phyloP scores from a whole-genome alignment of 1,140 invertebrate species.

The Steinernema feltiae region DNA sequence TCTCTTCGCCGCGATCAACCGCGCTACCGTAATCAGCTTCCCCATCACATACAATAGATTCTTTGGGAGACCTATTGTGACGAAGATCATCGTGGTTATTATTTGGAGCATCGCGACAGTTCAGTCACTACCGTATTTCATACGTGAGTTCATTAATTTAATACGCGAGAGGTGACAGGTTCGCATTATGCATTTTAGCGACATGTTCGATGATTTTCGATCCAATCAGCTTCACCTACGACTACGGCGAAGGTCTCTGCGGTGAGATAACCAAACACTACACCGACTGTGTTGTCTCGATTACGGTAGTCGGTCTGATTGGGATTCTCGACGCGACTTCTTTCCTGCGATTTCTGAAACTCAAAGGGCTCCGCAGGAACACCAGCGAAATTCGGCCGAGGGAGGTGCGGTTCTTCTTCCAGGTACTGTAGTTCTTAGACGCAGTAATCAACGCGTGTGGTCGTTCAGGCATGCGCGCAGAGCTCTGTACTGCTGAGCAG shows the following conservation, averaged over 20 bases:
- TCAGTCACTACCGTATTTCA: background rate
- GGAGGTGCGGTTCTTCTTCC: background rate
- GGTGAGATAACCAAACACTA: background rate
- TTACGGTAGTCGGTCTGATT: background rate
- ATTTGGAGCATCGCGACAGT: background rate
- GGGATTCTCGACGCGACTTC: background rate
- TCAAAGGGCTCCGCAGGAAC: background rate
- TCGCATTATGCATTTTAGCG: background rate
- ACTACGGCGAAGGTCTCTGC: conserved; percentile 2
- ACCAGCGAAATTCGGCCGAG: background rate
- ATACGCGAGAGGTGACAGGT: background rate
- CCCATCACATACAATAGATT: background rate
- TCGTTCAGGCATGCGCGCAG: background rate
- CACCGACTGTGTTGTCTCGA: background rate
- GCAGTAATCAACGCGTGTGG: background rate
- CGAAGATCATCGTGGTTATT: background rate
- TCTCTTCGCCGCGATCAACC: background rate
- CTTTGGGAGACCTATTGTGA: background rate
- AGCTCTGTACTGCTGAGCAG: background rate
- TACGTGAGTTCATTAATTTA: background rate
- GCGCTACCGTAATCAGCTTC: background rate
- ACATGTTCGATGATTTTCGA: background rate
- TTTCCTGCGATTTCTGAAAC: background rate
- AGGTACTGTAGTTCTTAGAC: background rate
- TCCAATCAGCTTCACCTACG: conserved; percentile 7